A percentile compares a stretch with the other conserved stretches of the same genome.
Conservation (phyloP, 2,797 vertebrate species). For the Xenops minutus region DNA sequence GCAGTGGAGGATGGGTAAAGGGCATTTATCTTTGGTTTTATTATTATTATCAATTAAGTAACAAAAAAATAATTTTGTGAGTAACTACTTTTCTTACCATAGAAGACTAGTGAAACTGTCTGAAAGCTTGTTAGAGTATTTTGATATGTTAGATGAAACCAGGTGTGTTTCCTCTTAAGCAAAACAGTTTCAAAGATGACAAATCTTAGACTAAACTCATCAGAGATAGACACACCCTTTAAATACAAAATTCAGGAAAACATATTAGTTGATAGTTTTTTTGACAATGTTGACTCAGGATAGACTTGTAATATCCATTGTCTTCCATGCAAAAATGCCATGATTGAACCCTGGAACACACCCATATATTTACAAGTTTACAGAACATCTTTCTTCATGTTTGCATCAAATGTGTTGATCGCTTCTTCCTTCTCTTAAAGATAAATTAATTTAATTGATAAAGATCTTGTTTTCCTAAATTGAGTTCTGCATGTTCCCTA, state of each 20-base stretch:
- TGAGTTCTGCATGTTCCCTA: background rate
- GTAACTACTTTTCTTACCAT: background rate
- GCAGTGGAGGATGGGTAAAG: fast-evolving
- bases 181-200: background rate
- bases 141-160: background rate
- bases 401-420: background rate
- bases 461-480: background rate
- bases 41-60: background rate
- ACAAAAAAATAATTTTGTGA: no score
- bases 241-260: conserved; percentile 61
- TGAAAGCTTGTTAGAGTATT: conserved; percentile 29
- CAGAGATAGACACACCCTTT: conserved; percentile 56
- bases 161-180: background rate
- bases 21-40: background rate
- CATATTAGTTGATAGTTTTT: background rate
- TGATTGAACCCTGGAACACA: background rate
- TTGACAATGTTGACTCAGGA: background rate
- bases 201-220: background rate
- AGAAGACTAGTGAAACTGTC: background rate
- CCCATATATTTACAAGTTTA: background rate
- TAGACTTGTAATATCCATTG: background rate
- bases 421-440: background rate
- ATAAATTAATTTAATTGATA: background rate
- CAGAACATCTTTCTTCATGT: background rate
- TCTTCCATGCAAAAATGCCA: background rate